phyloP scores from a whole-genome alignment of 2,113 vertebrate species.

The Ptilorrhoa leucosticta region DNA sequence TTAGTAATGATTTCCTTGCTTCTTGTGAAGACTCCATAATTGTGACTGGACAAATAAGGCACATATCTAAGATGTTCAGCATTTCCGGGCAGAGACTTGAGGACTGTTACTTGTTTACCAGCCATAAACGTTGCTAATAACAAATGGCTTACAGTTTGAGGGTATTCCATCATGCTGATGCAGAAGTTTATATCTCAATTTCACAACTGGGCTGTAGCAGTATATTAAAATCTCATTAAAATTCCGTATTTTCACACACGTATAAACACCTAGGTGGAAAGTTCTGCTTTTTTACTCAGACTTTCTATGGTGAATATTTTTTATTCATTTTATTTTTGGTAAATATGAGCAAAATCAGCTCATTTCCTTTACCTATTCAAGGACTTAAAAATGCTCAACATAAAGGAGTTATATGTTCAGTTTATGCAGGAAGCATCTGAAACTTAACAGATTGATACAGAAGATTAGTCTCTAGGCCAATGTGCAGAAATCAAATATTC shows the following conservation, averaged over 20 bases:
- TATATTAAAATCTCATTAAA: neutral
- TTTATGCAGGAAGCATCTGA: neutral
- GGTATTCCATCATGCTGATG: neutral
- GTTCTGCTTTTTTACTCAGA: neutral
- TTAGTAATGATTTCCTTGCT: neutral
- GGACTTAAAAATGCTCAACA: neutral
- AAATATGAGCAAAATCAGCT: neutral
- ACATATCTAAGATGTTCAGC: neutral
- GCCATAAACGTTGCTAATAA: neutral
- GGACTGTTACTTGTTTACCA: neutral
- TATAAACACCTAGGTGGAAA: neutral
- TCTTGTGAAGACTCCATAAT: neutral
- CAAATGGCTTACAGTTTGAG: neutral
- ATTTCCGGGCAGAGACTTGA: neutral
- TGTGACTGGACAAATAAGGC: neutral
- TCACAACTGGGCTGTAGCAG: neutral
- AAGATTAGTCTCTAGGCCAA: neutral
- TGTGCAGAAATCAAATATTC: neutral
- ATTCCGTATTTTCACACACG: neutral
- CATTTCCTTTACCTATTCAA: neutral
- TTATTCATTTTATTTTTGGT: neutral
- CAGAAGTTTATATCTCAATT: neutral
- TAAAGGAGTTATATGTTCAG: neutral
- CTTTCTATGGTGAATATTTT: neutral
- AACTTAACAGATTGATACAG: neutral